Percentiles rank a stretch among this genome's conserved stretches.
phyloP scores from a whole-genome alignment of 1,140 invertebrate genomes.

The Thaumetopoea pityocampa region DNA sequence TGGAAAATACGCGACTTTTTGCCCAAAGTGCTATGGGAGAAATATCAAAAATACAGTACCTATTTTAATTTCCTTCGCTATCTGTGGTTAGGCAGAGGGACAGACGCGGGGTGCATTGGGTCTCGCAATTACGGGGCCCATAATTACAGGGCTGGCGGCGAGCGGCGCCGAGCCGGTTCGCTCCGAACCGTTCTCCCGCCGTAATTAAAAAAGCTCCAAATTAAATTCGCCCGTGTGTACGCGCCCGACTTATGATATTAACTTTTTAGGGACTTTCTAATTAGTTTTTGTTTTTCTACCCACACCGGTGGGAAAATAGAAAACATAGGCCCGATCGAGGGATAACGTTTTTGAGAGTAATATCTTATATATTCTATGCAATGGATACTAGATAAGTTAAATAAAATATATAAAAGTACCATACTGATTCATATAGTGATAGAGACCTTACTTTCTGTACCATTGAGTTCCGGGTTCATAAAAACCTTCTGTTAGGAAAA shows the following conservation, averaged over 20 bases:
- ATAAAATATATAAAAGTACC: no score
- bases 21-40: constrained; percentile 6
- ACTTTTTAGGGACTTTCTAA: constrained; percentile 72
- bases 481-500: no score
- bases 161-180: constrained; percentile 63
- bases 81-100: constrained; percentile 38
- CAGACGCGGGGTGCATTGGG: constrained; percentile 36
- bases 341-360: no score
- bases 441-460: no score
- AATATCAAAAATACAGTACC: constrained; percentile 28
- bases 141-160: constrained; percentile 69
- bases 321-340: constrained; percentile 7
- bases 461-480: no score
- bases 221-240: constrained; percentile 72
- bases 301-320: constrained; percentile 36
- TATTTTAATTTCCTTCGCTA: constrained; percentile 48
- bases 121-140: constrained; percentile 63
- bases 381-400: no score
- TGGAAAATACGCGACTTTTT: constrained; percentile 1
- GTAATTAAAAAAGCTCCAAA: constrained; percentile 74
- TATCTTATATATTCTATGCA: no score
- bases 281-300: constrained; percentile 60
- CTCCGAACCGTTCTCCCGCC: constrained; percentile 48
- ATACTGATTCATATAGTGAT: no score
- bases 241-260: constrained; percentile 65